Conservation (phyloP, 2,797 vertebrate species). For the Bradypodion ventrale region DNA sequence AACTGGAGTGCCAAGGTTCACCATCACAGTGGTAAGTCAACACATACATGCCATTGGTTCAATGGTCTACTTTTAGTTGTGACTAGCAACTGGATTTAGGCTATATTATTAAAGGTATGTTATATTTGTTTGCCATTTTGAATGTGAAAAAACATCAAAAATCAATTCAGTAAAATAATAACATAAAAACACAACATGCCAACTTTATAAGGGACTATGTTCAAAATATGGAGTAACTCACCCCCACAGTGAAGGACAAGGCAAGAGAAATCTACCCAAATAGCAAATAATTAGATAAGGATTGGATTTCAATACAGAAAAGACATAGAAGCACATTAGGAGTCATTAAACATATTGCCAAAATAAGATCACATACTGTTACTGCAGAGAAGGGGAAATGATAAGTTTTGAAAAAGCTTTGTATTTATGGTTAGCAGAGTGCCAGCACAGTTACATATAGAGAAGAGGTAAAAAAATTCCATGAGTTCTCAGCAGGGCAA, state of each 20-base stretch:
- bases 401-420: background rate
- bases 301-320: background rate
- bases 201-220: background rate
- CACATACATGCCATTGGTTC: no score
- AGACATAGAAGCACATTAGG: background rate
- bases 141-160: background rate
- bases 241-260: background rate
- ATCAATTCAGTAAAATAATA: no score
- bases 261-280: background rate
- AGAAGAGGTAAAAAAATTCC: accelerated
- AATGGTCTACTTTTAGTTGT: no score
- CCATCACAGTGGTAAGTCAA: no score
- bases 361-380: background rate
- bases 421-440: background rate
- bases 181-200: background rate
- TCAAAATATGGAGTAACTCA: background rate
- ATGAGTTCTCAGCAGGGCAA: conserved; percentile 36
- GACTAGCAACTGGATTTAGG: no score
- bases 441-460: background rate
- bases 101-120: background rate
- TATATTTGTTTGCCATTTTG: background rate
- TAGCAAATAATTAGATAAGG: background rate
- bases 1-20: no score
- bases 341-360: background rate
- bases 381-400: background rate